Base-by-base conservation (phyloP, 2,888 invertebrate species). In the Alloplasta piceator region DNA sequence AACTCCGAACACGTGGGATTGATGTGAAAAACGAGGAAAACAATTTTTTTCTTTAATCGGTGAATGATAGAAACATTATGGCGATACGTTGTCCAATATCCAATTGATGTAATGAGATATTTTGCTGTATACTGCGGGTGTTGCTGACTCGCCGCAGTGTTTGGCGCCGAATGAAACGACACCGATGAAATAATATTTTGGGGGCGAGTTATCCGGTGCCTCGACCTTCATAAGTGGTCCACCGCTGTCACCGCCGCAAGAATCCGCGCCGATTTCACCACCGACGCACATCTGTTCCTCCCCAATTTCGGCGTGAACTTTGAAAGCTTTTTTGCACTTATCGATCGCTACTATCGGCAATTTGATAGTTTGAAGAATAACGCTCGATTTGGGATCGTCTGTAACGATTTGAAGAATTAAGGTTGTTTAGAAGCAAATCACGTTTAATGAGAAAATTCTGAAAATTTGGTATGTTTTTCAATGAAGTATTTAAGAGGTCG, bases 111-210 rank as follows among this genome's bases (percentile, higher is more conserved):
- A 96, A 10, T 93, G 92, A 0, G 94, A 91, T 0, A 96, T 94
- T 52, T 94, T 93, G 0, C 96, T 96, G 89, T 96, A 96, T 3
- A 96, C 94, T 0, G 95, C 96, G 0, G 96, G 96, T 93, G 94
- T 94, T 0, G 94, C 94, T n/a, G 93, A 85, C 58, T 61, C 84
- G 43, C 94, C 94, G 85, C 95, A 96, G 0, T 92, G 88, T 0
- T 90, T 89, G 0, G 94, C 94, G 0, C 95, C 95, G 83, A 94
- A 94, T 0, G 95, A 95, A 0, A 95, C 95, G 0, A 95, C 90
- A 5, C 96, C 96, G 63, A 94, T 91, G 6, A 94, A 87, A 60
- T 93, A 93, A 84, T 92, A 93, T 82, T 93, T 93, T 0, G 94
- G 94, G 0, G 93, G 93, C 4, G 93, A 93, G 0, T 90, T 86